Evolutionary conservation across 2,888 invertebrate genomes (phyloP).

Genomic region (Polyommatus iphigenia): DNA sequence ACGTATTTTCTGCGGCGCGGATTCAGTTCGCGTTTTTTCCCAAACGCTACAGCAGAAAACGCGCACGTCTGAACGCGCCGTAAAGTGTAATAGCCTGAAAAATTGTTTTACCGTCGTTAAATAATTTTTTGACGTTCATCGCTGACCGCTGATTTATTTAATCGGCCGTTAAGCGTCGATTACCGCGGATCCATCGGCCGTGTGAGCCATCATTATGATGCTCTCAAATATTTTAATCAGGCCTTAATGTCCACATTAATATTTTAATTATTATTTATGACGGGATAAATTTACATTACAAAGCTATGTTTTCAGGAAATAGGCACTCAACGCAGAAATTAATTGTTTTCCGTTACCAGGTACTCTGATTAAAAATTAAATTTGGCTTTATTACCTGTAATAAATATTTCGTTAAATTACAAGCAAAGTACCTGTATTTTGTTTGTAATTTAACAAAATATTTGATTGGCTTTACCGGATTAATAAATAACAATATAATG

Average conservation of each 20-base stretch:
- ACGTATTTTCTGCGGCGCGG: too few species aligned
- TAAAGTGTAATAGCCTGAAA: neutral
- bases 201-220: conserved; percentile 1
- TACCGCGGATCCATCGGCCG: neutral
- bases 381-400: neutral
- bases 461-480: too few species aligned
- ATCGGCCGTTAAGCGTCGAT: neutral
- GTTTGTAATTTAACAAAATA: neutral
- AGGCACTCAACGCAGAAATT: neutral
- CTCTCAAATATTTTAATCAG: conserved; percentile 1
- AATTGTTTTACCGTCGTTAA: neutral
- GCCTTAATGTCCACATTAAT: neutral
- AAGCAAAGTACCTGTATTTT: too few species aligned
- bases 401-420: too few species aligned
- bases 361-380: neutral
- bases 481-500: too few species aligned
- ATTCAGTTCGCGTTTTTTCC: too few species aligned
- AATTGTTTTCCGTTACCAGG: neutral
- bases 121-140: conserved; percentile 1
- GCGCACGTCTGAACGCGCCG: too few species aligned
- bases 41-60: too few species aligned
- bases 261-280: conserved; percentile 15
- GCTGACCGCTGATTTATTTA: conserved; percentile 14
- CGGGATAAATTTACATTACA: conserved; percentile 8
- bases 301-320: neutral